Base-by-base conservation (phyloP, 2,797 vertebrate species). In the Scolopax rusticola region DNA sequence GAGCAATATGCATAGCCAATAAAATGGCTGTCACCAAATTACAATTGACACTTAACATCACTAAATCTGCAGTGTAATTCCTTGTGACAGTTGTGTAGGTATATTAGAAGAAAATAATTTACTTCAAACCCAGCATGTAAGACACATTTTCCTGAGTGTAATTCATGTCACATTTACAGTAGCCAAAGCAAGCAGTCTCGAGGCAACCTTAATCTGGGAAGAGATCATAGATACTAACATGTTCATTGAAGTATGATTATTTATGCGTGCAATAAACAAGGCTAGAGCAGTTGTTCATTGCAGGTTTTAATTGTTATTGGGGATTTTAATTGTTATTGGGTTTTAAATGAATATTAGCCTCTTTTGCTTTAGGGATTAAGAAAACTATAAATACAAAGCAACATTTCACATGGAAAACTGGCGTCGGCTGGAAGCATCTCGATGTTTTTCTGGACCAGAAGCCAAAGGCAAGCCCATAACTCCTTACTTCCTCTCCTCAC, bases 21-120 rank as follows among this genome's bases (percentile, higher is more conserved):
- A 98, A 98, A 99, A 98, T 99, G 98, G 98, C 98, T 99, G 99
- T 99, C 99, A 99, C 98, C 98, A 99, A 99, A 99, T 99, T 98
- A 98, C 98, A 98, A 98, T 97, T 98, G 98, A 98, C 98, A 98
- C 97, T 98, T 98, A 98, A 98, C 98, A 97, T 99, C 98, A 98
- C 98, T 98, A 98, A 98, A 98, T 98, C 98, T 98, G 98, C 95
- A 93, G 98, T 96, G 97, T 98, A 99, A 99, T 99, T 98, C 98
- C 98, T 98, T 98, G 98, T 99, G 99, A 99, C 99, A 99, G 99
- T 99, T 98, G 98, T 98, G 98, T 98, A 98, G 98, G 98, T 98
- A 98, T 98, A 99, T 99, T 98, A 98, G 98, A 98, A 97, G 98
- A 99, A 98, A 99, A 99, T 99, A 98, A 99, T 99, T 99, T 98